phyloP scores from a whole-genome alignment of 2,113 vertebrate genomes.

The Psettodes erumei region DNA sequence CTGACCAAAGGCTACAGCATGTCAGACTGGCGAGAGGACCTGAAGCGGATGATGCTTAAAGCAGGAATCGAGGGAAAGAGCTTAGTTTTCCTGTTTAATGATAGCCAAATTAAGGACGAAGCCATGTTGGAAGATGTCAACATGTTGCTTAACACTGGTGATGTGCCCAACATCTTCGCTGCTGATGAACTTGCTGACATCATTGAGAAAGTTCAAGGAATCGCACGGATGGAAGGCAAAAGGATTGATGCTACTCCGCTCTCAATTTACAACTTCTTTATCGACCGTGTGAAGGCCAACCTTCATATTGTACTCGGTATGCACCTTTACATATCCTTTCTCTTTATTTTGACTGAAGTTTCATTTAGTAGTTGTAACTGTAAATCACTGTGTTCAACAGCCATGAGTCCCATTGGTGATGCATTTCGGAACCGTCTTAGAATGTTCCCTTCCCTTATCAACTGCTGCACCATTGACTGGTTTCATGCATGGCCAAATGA shows the following conservation, averaged over 20 bases:
- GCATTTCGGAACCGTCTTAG: constrained; percentile 92
- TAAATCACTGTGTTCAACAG: constrained; percentile 70
- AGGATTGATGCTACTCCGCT: constrained; percentile 88
- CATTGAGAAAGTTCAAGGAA: constrained; percentile 89
- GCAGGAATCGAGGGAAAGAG: constrained; percentile 83
- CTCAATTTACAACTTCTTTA: constrained; percentile 92
- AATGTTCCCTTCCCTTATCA: constrained; percentile 96
- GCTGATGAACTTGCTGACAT: constrained; percentile 91
- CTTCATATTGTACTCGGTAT: constrained; percentile 92
- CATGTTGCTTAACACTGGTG: constrained; percentile 92
- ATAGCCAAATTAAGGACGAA: constrained; percentile 94
- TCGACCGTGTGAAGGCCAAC: constrained; percentile 90
- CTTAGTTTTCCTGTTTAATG: constrained; percentile 88
- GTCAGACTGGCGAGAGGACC: constrained; percentile 89
- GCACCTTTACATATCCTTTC: constrained; percentile 6
- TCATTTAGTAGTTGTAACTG: not conserved
- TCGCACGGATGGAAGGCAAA: constrained; percentile 84
- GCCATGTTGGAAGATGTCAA: constrained; percentile 91
- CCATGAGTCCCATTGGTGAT: constrained; percentile 95
- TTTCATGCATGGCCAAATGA: constrained; percentile 94
- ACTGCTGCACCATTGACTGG: constrained; percentile 97
- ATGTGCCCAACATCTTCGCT: constrained; percentile 93
- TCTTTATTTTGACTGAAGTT: not conserved
- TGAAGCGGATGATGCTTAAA: constrained; percentile 90
- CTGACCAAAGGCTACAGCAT: constrained; percentile 88